Evolutionary conservation across 2,797 vertebrate species (phyloP).

Genomic region (Urophycis tenuis): DNA sequence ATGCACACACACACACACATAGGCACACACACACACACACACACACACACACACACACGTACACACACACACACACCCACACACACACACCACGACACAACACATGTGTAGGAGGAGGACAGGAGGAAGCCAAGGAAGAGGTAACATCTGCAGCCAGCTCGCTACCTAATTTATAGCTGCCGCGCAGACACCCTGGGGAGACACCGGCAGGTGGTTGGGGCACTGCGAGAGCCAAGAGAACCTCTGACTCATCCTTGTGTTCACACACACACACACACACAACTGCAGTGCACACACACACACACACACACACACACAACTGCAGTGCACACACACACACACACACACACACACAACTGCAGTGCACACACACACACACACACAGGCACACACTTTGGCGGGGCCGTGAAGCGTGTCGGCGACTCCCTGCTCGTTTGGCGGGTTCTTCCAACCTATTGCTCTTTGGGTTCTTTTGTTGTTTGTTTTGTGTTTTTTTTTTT

Average conservation of each 20-base stretch:
- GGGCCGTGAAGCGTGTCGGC: too few relatives aligned
- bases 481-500: not conserved
- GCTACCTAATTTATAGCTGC: conserved; percentile 31
- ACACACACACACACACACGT: too few relatives aligned
- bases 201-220: conserved; percentile 37
- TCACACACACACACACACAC: not conserved
- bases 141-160: conserved; percentile 37
- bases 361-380: not conserved
- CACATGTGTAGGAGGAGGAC: not conserved
- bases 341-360: not conserved
- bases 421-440: not conserved
- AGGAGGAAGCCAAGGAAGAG: not conserved
- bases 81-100: not conserved
- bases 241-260: not conserved
- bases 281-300: not conserved
- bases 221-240: not conserved
- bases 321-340: not conserved
- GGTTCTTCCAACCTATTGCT: not conserved
- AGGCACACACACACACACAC: too few relatives aligned
- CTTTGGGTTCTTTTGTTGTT: not conserved
- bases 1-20: too few relatives aligned
- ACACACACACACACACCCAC: not conserved
- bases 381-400: not conserved
- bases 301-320: too few relatives aligned
- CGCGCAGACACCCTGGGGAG: conserved; percentile 29